Base-by-base conservation (phyloP, 2,113 vertebrate species). In the Pachyramphus minor region DNA sequence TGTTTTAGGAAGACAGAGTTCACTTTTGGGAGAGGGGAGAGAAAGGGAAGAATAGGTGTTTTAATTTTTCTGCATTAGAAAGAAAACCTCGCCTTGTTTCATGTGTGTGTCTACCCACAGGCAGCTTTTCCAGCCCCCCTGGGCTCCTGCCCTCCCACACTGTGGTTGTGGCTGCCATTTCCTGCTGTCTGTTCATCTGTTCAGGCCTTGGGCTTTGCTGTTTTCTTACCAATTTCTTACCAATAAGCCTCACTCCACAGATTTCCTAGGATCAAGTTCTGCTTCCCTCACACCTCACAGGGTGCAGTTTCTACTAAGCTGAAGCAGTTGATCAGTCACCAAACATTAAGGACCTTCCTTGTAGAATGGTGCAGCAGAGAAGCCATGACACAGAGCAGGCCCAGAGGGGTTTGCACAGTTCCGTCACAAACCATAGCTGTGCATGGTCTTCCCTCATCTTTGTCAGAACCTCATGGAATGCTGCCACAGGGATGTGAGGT, bases 401-500 rank as follows among this genome's bases (percentile, higher is more conserved):
- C n/a, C 18, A 12, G 59, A 68, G 68, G 12, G 12, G 21, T 7
- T 53, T 81, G 33, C 1, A 1, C 25, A 5, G 35, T 5, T 35
- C 82, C 17, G 14, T 20, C 63, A 8, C 37, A 62, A 33, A 42
- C 73, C 39, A n/a, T 24, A 4, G 0, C 39, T 41, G 3, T 11
- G 4, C 0, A 0, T 33, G 35, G 5, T 22, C 5, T 69, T 76
- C 67, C 31, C 24, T 66, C 12, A 11, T n/a, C 47, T 73, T 67
- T 42, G 16, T 35, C 12, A 3, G 8, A 62, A 23, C 24, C 55
- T 49, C 0, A 0, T 49, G 41, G 30, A 20, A 5, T 72, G 47
- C 53, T 5, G 1, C 37, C 31, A 8, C 1, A 1, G 42, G 47
- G 21, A 58, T 3, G 0, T 31, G 13, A 27, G 55, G 13, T 39